Evolutionary conservation across 2,888 invertebrate species (phyloP).

Genomic region (Diaperis boleti): DNA sequence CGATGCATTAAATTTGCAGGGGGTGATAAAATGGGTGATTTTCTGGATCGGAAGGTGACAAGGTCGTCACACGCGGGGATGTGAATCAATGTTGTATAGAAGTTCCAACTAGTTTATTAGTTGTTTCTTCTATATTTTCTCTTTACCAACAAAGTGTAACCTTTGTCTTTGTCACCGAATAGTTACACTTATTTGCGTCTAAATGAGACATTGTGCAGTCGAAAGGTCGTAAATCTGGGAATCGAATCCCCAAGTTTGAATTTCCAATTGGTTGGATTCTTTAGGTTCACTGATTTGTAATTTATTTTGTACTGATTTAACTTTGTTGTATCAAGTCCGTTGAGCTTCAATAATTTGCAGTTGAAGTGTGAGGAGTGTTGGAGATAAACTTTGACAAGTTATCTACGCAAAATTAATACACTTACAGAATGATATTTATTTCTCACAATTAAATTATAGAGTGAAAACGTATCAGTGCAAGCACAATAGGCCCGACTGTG

Average conservation of each 20-base stretch:
- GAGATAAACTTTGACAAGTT: neutral
- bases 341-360: conserved; percentile 5
- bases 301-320: conserved; percentile 32
- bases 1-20: neutral
- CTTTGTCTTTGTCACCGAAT: neutral
- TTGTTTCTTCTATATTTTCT: no score
- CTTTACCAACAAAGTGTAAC: no score
- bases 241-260: conserved; percentile 26
- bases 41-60: no score
- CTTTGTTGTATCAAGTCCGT: conserved; percentile 6
- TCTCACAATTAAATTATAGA: no score
- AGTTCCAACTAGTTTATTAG: no score
- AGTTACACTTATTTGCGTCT: conserved; percentile 14
- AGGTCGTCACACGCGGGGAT: no score
- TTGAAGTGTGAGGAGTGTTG: neutral
- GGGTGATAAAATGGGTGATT: no score
- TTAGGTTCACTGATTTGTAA: conserved; percentile 30
- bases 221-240: conserved; percentile 10
- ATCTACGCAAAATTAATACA: no score
- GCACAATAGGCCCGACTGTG: no score
- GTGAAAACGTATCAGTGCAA: no score
- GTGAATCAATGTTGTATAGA: no score
- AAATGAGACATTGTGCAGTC: conserved; percentile 9
- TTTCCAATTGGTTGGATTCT: conserved; percentile 25
- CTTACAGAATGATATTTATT: no score